Evolutionary conservation across 2,888 invertebrate genomes (phyloP).

Genomic region (Metacarcinus magister): DNA sequence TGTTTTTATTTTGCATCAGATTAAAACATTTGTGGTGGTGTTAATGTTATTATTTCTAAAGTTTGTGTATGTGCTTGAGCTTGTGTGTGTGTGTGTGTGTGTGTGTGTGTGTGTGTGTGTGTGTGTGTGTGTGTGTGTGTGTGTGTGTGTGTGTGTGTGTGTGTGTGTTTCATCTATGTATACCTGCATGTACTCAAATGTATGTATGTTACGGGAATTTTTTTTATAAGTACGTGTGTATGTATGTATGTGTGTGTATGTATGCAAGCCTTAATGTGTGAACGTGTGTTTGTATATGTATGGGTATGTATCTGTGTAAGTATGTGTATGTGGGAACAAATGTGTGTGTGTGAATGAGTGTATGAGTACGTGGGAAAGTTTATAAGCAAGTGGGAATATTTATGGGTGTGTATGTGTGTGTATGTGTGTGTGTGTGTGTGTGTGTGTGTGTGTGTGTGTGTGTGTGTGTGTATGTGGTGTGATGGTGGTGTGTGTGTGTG

Average conservation of each 20-base stretch:
- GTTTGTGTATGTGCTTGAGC: neutral
- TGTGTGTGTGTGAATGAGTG: neutral
- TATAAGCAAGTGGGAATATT: too few relatives aligned
- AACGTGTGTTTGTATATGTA: neutral
- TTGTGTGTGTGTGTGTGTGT: conserved; percentile 33
- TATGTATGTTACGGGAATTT: neutral
- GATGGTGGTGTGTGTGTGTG: neutral
- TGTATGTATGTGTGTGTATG: neutral
- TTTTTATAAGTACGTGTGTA: neutral
- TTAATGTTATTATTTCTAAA: neutral
- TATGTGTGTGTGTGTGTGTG: conserved; percentile 1
- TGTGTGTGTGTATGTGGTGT: neutral
- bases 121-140: conserved; percentile 32
- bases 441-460: conserved; percentile 27
- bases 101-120: conserved; percentile 37
- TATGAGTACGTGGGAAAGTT: too few relatives aligned
- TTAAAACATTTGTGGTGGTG: neutral
- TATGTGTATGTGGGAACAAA: neutral
- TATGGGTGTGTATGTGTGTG: neutral
- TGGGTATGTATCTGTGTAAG: neutral
- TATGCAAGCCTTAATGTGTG: neutral
- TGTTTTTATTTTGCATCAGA: neutral
- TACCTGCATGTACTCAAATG: neutral
- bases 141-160: conserved; percentile 32
- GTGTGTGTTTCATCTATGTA: neutral